Evolutionary conservation across 2,113 vertebrate genomes (phyloP).

Genomic region (Mus musculus): GRCm39 chr2:69195001-69195500

Average conservation of each 20-base stretch:
- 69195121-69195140: not conserved
- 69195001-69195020: not conserved
- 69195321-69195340: not conserved
- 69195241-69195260: not conserved
- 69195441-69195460: not conserved
- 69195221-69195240: not conserved
- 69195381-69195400: not conserved
- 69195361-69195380: not conserved
- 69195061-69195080: not conserved
- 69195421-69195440: not conserved
- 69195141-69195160: not conserved
- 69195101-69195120: not conserved
- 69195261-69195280: not conserved
- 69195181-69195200: not conserved
- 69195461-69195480: not conserved
- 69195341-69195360: not conserved
- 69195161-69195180: not conserved
- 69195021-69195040: not conserved
- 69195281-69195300: not conserved
- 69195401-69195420: not conserved
- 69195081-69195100: not conserved
- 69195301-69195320: not conserved
- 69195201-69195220: not conserved
- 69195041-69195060: not conserved
- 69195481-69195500: not conserved